Percentiles rank a stretch among this genome's conserved stretches.
Evolutionary conservation across 2,888 invertebrate species (phyloP).

Genomic region (Priapulus caudatus): DNA sequence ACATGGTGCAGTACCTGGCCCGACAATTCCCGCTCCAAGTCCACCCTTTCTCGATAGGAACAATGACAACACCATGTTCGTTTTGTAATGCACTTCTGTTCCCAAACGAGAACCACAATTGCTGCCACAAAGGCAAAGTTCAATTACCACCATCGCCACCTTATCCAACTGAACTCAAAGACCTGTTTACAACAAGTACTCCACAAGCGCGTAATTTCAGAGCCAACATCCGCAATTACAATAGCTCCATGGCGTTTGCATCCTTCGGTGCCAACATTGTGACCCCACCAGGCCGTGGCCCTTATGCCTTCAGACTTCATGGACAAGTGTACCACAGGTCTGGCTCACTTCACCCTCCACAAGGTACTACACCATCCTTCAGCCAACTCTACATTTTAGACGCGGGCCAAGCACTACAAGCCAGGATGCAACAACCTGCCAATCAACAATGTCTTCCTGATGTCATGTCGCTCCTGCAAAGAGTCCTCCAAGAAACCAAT

Average conservation of each 20-base stretch:
- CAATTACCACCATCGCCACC: too few species aligned
- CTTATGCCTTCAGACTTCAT: constrained; percentile 19
- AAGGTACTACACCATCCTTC: constrained; percentile 10
- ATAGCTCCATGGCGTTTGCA: constrained; percentile 21
- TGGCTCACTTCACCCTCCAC: constrained; percentile 13
- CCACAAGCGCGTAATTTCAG: constrained; percentile 11
- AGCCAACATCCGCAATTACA: constrained; percentile 18
- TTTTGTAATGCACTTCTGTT: too few species aligned
- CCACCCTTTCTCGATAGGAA: too few species aligned
- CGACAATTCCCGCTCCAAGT: too few species aligned
- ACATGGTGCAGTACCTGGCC: too few species aligned
- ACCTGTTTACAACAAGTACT: too few species aligned
- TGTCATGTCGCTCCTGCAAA: constrained; percentile 12
- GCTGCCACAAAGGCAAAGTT: too few species aligned
- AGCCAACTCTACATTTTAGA: constrained; percentile 20
- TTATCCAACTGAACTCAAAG: too few species aligned
- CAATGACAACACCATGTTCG: too few species aligned
- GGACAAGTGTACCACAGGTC: constrained; percentile 23
- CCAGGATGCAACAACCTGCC: constrained; percentile 12
- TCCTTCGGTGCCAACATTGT: constrained; percentile 18
- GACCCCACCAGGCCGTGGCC: constrained; percentile 9
- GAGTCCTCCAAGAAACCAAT: constrained; percentile 12
- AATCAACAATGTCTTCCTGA: constrained; percentile 10
- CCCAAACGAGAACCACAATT: too few species aligned
- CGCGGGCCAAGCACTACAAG: constrained; percentile 12